Evolutionary conservation across 2,797 vertebrate genomes (phyloP), one percentile per base, ranked within the genome.

Genomic region (Gobio occitaniae): DNA sequence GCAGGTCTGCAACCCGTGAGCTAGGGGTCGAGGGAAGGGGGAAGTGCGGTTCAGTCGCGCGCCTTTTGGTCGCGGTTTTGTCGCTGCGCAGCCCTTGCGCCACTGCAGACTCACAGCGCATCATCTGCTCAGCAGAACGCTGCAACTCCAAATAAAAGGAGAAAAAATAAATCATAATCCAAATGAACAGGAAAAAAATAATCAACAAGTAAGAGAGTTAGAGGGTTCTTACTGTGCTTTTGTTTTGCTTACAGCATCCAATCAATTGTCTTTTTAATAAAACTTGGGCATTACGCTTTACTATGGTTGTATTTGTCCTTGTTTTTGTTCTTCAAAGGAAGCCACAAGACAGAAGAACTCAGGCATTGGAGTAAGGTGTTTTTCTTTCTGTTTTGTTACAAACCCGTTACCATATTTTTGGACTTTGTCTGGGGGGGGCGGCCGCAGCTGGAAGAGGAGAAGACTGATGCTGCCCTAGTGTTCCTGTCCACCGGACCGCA

Each of bases 341-440:
- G 96, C 97, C 97, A 98, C 97, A 97, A 98, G 96, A 98, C 96
- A 99, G 97, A 97, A 98, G 97, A 97, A 93, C 97, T 99, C 96
- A 97, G 97, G 96, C 96, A 98, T 98, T 97, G 96, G 97, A 96
- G 95, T 94, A 94, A 81, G 97, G 97, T 96, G 96, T 93, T 95
- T 97, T 97, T 95, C 93, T 96, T 95, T 96, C 68, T 94, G 93
- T 95, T 98, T 98, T 97, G 96, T 99, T 99, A 99, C 98, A 99
- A 99, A 99, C 98, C 98, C 98, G 98, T 99, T 99, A 99, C 98
- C 98, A 99, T 99, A 99, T 99, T 98, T 99, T 97, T 97, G 97
- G 96, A 98, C 97, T 99, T 97, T 99, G 95, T 97, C 97, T 95
- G 97, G 97, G 94, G 95, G 97, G 95, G 97, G 96, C 95, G 97